Evolutionary conservation across 2,888 invertebrate genomes (phyloP).

Genomic region (Netelia melanura): DNA sequence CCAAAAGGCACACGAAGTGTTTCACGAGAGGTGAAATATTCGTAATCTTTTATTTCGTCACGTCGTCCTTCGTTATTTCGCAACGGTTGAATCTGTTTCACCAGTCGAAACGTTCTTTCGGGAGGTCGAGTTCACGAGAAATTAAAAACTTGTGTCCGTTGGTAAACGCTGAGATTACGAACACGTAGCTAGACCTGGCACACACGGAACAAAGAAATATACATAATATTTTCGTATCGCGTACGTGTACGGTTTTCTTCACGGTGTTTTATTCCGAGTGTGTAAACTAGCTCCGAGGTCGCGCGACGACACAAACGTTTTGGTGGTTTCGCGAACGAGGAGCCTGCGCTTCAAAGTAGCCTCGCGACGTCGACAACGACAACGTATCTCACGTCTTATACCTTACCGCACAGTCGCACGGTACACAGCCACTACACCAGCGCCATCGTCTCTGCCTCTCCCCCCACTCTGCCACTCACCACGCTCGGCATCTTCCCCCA

Average conservation of each 20-base stretch:
- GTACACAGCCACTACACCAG: background rate
- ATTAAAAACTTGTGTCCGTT: too few relatives aligned
- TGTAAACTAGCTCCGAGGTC: constrained; percentile 35
- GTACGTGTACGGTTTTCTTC: too few relatives aligned
- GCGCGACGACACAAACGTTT: constrained; percentile 32
- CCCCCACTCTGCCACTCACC: background rate
- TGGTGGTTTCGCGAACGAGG: constrained; percentile 2
- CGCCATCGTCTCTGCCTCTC: constrained; percentile 2
- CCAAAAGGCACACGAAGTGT: background rate
- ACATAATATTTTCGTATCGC: too few relatives aligned
- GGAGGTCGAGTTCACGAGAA: background rate
- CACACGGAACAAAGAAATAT: too few relatives aligned
- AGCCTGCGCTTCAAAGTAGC: constrained; percentile 57
- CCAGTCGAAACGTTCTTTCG: background rate
- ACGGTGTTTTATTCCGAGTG: too few relatives aligned
- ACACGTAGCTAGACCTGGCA: too few relatives aligned
- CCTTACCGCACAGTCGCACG: background rate
- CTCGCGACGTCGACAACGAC: constrained; percentile 30
- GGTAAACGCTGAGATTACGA: too few relatives aligned
- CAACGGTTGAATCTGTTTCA: background rate
- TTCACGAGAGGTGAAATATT: background rate
- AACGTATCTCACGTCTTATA: background rate
- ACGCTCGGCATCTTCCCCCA: background rate
- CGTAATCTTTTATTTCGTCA: background rate
- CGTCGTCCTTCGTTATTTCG: background rate